Percentiles rank a stretch among this genome's conserved stretches.
Evolutionary conservation across 2,113 vertebrate genomes (phyloP).

Genomic region (Isurus oxyrinchus): DNA sequence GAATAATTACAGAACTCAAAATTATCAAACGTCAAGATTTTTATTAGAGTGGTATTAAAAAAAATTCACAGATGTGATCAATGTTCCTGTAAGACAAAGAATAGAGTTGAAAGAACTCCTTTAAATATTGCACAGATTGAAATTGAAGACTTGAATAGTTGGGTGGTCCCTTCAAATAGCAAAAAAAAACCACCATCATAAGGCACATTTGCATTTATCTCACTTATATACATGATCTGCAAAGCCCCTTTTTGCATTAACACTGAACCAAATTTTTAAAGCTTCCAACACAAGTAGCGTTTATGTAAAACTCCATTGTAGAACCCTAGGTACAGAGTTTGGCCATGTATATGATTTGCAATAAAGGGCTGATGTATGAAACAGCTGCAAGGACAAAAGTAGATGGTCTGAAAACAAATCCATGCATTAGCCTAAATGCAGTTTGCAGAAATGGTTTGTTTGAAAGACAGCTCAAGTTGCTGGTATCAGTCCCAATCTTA

Average conservation of each 20-base stretch:
- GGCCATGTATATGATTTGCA: conserved; percentile 12
- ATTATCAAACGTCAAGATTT: conserved; percentile 29
- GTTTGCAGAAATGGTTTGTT: neutral
- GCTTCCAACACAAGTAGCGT: conserved; percentile 8
- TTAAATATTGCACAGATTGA: conserved; percentile 38
- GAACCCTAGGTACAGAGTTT: conserved; percentile 2
- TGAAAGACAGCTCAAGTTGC: neutral
- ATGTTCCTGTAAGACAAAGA: conserved; percentile 37
- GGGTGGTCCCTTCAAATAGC: conserved; percentile 35
- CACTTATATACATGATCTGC: conserved; percentile 36
- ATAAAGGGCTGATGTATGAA: neutral
- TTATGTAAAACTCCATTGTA: neutral
- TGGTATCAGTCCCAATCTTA: neutral
- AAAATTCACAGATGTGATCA: conserved; percentile 38
- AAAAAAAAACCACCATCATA: conserved; percentile 34
- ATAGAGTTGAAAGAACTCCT: conserved; percentile 34
- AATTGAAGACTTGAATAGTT: conserved; percentile 19
- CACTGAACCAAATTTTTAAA: conserved; percentile 34
- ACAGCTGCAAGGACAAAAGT: neutral
- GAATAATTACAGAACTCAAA: conserved; percentile 28
- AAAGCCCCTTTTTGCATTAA: conserved; percentile 37
- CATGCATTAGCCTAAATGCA: neutral
- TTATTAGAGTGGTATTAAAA: conserved; percentile 38
- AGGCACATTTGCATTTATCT: conserved; percentile 37
- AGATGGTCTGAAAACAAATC: conserved; percentile 15